These are phyloP conservation scores for Aporophyla nigra DNA, from an alignment of 2,888 invertebrate species.

Conservation along the genomic window DNA sequence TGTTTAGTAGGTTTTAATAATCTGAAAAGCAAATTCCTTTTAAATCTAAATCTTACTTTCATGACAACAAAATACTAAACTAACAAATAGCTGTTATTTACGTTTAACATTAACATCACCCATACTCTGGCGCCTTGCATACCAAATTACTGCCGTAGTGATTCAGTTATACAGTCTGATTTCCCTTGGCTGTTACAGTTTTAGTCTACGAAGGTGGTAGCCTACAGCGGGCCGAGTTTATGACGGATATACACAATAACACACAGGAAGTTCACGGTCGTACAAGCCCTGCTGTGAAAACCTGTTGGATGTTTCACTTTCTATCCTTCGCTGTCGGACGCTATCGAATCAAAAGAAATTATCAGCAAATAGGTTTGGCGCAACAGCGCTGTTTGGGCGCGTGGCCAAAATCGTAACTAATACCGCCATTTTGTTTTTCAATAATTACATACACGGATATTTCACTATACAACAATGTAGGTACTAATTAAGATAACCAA, in stretches of 20 bases:
- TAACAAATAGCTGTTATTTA: constrained; percentile 44
- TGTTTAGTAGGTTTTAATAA: background rate
- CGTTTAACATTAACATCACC: constrained; percentile 35
- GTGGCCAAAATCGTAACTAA: background rate
- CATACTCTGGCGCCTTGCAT: background rate
- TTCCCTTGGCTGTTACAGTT: constrained; percentile 35
- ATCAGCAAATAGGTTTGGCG: constrained; percentile 8
- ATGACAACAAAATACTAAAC: constrained; percentile 38
- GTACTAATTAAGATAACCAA: background rate
- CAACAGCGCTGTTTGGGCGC: background rate
- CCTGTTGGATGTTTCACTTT: constrained; percentile 75
- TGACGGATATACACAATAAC: constrained; percentile 68
- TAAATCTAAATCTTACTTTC: background rate
- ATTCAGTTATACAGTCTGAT: constrained; percentile 14
- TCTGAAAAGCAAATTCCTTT: background rate
- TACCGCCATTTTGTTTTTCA: background rate
- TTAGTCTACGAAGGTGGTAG: constrained; percentile 54
- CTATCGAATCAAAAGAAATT: constrained; percentile 34
- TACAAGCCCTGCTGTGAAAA: constrained; percentile 71
- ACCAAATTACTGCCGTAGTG: constrained; percentile 22
- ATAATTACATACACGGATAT: no score
- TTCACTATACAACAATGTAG: background rate
- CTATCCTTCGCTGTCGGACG: constrained; percentile 62
- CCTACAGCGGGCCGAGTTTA: constrained; percentile 56
- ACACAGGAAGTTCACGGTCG: constrained; percentile 87